A percentile compares a stretch with the other conserved stretches of the same genome.
Evolutionary conservation across 53 echinoderm and acorn worm species (phyloP).

Genomic region (Stichopus horrens): DNA sequence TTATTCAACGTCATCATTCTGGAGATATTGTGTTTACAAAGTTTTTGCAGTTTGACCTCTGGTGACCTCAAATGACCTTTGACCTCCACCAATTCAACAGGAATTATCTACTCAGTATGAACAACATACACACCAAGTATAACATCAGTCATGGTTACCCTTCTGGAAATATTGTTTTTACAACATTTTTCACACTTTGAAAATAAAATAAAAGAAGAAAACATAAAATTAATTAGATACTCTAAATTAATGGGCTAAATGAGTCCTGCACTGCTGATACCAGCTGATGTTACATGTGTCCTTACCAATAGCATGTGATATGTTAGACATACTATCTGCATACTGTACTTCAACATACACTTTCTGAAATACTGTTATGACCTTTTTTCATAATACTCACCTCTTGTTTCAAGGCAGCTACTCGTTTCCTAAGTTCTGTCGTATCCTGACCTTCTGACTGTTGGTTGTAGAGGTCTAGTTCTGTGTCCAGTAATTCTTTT

Average conservation of each 20-base stretch:
- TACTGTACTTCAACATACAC: too few species aligned
- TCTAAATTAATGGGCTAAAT: background rate
- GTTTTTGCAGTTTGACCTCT: too few species aligned
- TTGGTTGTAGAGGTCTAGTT: conserved; percentile 96
- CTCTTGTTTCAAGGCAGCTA: conserved; percentile 79
- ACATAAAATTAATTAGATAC: background rate
- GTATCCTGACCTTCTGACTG: conserved; percentile 85
- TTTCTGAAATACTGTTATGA: background rate
- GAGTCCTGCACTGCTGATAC: too few species aligned
- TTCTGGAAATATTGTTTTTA: too few species aligned
- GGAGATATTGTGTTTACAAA: too few species aligned
- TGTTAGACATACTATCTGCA: background rate
- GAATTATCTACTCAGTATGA: too few species aligned
- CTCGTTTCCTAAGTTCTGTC: conserved; percentile 72
- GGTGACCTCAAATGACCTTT: too few species aligned
- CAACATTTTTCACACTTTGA: too few species aligned
- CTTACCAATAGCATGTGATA: background rate
- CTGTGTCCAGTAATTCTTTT: conserved; percentile 91
- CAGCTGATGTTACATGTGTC: background rate
- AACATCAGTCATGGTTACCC: too few species aligned
- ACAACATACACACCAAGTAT: too few species aligned
- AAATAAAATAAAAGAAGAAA: background rate
- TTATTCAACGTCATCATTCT: too few species aligned
- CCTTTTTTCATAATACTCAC: conserved; percentile 36
- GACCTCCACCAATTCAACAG: too few species aligned